phyloP scores from a whole-genome alignment of 2,113 vertebrate species.

The Prunella himalayana region DNA sequence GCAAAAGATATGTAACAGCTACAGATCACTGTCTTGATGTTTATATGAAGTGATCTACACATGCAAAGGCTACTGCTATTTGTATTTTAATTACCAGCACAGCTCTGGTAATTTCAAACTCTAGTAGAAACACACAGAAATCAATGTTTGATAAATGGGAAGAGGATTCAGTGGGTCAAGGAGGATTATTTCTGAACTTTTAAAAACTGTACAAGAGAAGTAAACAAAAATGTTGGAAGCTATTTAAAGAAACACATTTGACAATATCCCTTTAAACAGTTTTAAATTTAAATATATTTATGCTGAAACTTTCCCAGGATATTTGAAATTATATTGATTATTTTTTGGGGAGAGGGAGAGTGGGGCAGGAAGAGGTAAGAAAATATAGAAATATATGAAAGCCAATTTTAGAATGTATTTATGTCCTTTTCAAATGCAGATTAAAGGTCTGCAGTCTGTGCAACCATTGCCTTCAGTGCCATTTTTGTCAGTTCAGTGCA shows the following conservation, averaged over 20 bases:
- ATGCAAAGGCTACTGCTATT: neutral
- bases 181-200: neutral
- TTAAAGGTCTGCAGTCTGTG: conserved; percentile 44
- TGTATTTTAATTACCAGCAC: conserved; percentile 31
- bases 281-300: conserved; percentile 30
- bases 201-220: neutral
- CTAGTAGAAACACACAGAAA: conserved; percentile 20
- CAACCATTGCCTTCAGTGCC: neutral
- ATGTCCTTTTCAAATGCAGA: conserved; percentile 37
- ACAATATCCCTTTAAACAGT: conserved; percentile 8
- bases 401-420: conserved; percentile 27
- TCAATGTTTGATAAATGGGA: conserved; percentile 20
- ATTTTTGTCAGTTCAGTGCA: conserved; percentile 37
- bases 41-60: neutral
- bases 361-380: neutral
- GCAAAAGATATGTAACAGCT: fast-evolving
- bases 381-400: conserved; percentile 47
- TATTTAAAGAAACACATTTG: neutral
- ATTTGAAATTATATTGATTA: conserved; percentile 25
- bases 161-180: neutral
- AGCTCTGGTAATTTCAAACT: conserved; percentile 27
- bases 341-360: neutral
- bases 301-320: conserved; percentile 13
- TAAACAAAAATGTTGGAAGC: neutral
- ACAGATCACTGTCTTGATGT: neutral